Conservation (phyloP, 1,140 invertebrate genomes). For the Psilanteris sp. region DNA sequence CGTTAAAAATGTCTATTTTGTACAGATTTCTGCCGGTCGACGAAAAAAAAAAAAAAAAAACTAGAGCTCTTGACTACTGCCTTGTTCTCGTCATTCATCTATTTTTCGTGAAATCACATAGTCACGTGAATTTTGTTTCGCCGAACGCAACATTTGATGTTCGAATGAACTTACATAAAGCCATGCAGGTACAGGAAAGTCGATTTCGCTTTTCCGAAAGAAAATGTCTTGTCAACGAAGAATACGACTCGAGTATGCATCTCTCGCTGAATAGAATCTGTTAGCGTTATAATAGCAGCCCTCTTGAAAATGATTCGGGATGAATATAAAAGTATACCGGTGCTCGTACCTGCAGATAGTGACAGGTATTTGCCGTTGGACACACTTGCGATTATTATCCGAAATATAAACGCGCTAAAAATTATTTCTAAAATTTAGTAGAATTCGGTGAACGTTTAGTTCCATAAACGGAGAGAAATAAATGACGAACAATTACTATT, state of each 20-base stretch:
- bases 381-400: constrained; percentile 34
- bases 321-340: constrained; percentile 41
- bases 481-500: too few relatives aligned
- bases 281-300: constrained; percentile 47
- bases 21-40: constrained; percentile 1
- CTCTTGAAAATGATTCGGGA: constrained; percentile 56
- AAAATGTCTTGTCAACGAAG: constrained; percentile 54
- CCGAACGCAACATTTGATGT: constrained; percentile 39
- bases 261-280: constrained; percentile 36
- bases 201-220: constrained; percentile 47
- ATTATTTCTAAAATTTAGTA: too few relatives aligned
- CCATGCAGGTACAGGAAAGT: constrained; percentile 53
- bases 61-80: constrained; percentile 22
- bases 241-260: constrained; percentile 52
- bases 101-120: constrained; percentile 42
- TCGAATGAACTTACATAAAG: constrained; percentile 28
- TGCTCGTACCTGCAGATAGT: constrained; percentile 42
- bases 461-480: too few relatives aligned
- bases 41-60: constrained; percentile 26
- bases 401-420: constrained; percentile 7
- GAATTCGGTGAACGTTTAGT: too few relatives aligned
- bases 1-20: neutral
- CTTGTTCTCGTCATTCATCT: constrained; percentile 19
- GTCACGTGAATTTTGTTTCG: constrained; percentile 50
- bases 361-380: constrained; percentile 47